Conservation (phyloP, 2,888 invertebrate genomes). For the Capitulum mitella region DNA sequence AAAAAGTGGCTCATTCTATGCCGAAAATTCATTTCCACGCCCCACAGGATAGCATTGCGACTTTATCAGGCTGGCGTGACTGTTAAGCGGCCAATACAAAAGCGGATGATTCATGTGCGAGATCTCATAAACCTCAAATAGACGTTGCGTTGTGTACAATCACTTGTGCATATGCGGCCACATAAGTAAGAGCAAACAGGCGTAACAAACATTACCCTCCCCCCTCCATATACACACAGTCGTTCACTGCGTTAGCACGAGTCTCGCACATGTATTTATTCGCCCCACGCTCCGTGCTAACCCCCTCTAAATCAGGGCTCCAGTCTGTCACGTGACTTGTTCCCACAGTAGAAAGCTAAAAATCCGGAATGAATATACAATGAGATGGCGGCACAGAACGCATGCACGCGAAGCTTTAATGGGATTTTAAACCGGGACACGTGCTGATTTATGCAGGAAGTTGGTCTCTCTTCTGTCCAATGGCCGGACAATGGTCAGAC, state of each 20-base stretch:
- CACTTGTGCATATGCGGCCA: neutral
- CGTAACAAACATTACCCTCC: neutral
- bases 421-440: neutral
- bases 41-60: no score
- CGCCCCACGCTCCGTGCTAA: neutral
- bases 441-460: neutral
- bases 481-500: neutral
- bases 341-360: conserved; percentile 14
- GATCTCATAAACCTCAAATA: no score
- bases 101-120: no score
- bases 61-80: no score
- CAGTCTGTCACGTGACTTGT: neutral
- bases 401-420: neutral
- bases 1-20: no score
- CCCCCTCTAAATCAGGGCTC: neutral
- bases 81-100: no score
- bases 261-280: neutral
- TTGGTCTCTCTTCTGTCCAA: neutral
- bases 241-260: neutral
- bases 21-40: no score
- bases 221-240: neutral
- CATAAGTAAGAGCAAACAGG: neutral
- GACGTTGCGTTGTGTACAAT: no score
- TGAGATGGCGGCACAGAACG: neutral
- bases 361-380: neutral